Evolutionary conservation across 2,888 invertebrate genomes (phyloP).

Genomic region (Thysanoteuthis rhombus): DNA sequence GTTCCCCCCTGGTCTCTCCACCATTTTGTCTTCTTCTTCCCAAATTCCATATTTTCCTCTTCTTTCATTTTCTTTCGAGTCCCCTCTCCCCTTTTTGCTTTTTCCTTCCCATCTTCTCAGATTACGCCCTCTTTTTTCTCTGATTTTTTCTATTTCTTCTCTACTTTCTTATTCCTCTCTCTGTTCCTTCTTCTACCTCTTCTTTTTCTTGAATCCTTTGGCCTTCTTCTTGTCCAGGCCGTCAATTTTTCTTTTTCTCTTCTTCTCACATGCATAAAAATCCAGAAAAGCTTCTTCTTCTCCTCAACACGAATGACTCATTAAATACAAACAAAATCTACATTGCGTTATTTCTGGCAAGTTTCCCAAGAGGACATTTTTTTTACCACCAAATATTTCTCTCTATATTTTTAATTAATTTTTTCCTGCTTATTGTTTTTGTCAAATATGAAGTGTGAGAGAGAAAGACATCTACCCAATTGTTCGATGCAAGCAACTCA

Average conservation of each 20-base stretch:
- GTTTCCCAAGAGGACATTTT: background rate
- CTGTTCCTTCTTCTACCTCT: background rate
- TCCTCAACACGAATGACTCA: background rate
- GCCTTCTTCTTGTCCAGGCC: background rate
- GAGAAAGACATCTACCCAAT: background rate
- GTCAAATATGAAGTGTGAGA: background rate
- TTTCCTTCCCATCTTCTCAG: background rate
- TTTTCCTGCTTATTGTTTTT: background rate
- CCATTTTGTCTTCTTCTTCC: too few species aligned
- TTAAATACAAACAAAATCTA: background rate
- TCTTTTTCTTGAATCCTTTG: too few species aligned
- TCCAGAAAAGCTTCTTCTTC: background rate
- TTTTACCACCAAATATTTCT: background rate
- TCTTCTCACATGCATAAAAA: background rate
- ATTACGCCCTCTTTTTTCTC: background rate
- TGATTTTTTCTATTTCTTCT: background rate
- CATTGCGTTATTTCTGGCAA: background rate
- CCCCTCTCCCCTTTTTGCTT: too few species aligned
- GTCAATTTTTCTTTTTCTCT: too few species aligned
- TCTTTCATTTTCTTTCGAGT: too few species aligned
- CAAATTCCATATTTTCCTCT: too few species aligned
- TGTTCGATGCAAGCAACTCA: background rate
- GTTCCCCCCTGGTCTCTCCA: too few species aligned
- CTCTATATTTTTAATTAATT: conserved; percentile 12
- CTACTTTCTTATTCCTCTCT: background rate